Evolutionary conservation across 2,797 vertebrate species (phyloP).

Genomic region (Lutjanus argentimaculatus): DNA sequence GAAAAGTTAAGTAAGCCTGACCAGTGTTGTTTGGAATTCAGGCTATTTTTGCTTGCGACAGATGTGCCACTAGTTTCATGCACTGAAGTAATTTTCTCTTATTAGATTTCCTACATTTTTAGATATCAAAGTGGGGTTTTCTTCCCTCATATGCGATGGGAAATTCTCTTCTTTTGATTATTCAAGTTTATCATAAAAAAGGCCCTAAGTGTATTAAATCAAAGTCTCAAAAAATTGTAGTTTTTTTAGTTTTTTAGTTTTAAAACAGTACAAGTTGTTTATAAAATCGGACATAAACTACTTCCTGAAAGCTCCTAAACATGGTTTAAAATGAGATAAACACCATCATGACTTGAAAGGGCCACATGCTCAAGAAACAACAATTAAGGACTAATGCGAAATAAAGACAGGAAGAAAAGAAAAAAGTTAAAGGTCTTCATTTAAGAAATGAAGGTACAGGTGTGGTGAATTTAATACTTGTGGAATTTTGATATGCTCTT

Average conservation of each 20-base stretch:
- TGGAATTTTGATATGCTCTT: neutral
- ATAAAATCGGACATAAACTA: neutral
- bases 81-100: neutral
- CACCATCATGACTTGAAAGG: neutral
- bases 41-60: neutral
- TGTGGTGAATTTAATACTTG: too few species aligned
- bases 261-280: neutral
- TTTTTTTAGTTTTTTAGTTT: neutral
- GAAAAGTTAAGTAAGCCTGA: conserved; percentile 6
- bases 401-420: too few species aligned
- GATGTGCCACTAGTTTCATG: neutral
- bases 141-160: neutral
- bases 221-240: neutral
- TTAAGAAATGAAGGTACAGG: too few species aligned
- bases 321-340: neutral
- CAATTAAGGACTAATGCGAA: too few species aligned
- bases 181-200: neutral
- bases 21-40: too few species aligned
- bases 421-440: too few species aligned
- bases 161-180: neutral
- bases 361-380: neutral
- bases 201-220: neutral
- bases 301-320: neutral
- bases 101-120: neutral
- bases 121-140: neutral